phyloP scores from a whole-genome alignment of 2,888 invertebrate species.

The Ecliptopera silaceata region DNA sequence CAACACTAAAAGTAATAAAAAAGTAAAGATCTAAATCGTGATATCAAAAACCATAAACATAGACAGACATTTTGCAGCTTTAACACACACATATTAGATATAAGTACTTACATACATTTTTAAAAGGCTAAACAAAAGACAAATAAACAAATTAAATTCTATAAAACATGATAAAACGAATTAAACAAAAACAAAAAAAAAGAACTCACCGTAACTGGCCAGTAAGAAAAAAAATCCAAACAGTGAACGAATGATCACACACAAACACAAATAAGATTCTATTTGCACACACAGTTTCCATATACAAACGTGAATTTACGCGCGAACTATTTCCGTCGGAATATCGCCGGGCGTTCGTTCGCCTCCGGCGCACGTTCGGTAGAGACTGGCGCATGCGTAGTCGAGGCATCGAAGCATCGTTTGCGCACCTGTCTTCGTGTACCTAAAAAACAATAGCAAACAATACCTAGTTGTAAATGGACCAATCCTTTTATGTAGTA shows the following conservation, averaged over 20 bases:
- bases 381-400: slow-evolving; percentile 62
- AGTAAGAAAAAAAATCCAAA: slow-evolving; percentile 43
- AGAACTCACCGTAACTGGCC: slow-evolving; percentile 64
- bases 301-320: slow-evolving; percentile 39
- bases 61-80: too few relatives aligned
- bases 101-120: too few relatives aligned
- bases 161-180: too few relatives aligned
- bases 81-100: too few relatives aligned
- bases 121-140: too few relatives aligned
- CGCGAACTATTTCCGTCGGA: slow-evolving; percentile 1
- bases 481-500: slow-evolving; percentile 35
- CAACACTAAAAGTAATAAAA: slow-evolving; percentile 11
- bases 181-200: too few relatives aligned
- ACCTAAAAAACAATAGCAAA: slow-evolving; percentile 75
- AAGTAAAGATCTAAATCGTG: slow-evolving; percentile 20
- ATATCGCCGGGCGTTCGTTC: slow-evolving; percentile 46
- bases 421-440: slow-evolving; percentile 62
- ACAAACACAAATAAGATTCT: slow-evolving; percentile 16
- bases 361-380: slow-evolving; percentile 61
- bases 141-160: too few relatives aligned
- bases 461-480: slow-evolving; percentile 52
- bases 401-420: slow-evolving; percentile 32
- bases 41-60: slow-evolving; percentile 40
- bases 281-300: slow-evolving; percentile 30
- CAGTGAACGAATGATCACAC: slow-evolving; percentile 28